Evolutionary conservation across 2,113 vertebrate genomes (phyloP).

Genomic region (Apistogramma diplotaenia): DNA sequence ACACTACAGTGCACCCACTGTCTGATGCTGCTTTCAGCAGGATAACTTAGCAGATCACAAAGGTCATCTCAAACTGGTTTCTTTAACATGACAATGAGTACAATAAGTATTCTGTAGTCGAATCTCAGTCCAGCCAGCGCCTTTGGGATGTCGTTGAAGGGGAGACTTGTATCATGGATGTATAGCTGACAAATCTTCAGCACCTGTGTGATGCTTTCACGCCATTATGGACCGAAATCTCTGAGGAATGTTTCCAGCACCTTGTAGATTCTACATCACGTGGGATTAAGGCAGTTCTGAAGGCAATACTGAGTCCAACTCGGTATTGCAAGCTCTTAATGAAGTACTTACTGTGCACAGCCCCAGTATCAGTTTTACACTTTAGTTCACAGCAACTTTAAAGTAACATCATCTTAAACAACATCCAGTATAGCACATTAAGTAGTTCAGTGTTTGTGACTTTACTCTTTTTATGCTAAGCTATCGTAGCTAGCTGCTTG

Average conservation of each 20-base stretch:
- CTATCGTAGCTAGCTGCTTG: not conserved
- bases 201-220: not conserved
- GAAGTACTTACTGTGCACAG: not conserved
- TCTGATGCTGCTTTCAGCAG: too few relatives aligned
- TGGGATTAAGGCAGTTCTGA: not conserved
- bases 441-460: not conserved
- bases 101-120: too few relatives aligned
- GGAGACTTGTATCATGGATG: not conserved
- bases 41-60: too few relatives aligned
- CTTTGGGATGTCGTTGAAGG: not conserved
- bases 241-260: not conserved
- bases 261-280: not conserved
- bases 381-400: not conserved
- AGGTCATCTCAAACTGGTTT: too few relatives aligned
- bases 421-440: not conserved
- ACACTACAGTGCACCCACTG: too few relatives aligned
- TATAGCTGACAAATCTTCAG: not conserved
- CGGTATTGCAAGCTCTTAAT: not conserved
- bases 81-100: too few relatives aligned
- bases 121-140: not conserved
- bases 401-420: not conserved
- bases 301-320: not conserved
- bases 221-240: not conserved
- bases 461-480: not conserved
- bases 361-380: not conserved